Evolutionary conservation across 2,888 invertebrate species (phyloP).

Genomic region (Acronicta psi): DNA sequence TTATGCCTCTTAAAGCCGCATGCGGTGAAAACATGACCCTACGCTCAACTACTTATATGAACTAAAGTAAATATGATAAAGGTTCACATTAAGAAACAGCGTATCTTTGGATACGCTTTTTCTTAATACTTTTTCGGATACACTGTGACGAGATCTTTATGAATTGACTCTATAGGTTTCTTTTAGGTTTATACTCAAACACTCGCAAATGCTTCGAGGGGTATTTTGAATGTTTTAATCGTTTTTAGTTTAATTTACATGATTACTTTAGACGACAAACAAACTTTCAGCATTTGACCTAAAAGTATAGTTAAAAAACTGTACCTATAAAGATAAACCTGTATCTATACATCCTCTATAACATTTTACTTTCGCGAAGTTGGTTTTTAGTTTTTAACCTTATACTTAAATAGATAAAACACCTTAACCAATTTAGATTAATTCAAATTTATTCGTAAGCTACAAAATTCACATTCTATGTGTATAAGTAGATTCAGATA

Average conservation of each 20-base stretch:
- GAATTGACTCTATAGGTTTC: no score
- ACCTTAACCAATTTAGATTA: not conserved
- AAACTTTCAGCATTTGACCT: no score
- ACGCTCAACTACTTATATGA: conserved; percentile 16
- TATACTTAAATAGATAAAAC: not conserved
- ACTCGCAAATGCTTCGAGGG: no score
- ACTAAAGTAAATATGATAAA: conserved; percentile 24
- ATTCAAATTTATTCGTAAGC: not conserved
- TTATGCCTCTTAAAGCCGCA: conserved; percentile 50
- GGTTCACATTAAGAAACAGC: not conserved
- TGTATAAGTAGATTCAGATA: conserved; percentile 21
- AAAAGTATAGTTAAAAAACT: no score
- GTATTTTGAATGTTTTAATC: no score
- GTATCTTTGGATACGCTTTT: not conserved
- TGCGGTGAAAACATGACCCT: conserved; percentile 32
- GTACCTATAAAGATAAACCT: no score
- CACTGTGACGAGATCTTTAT: no score
- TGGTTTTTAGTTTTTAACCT: no score
- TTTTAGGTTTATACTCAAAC: no score
- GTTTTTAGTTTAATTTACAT: no score
- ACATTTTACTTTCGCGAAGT: not conserved
- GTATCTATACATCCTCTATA: not conserved
- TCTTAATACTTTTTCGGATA: not conserved
- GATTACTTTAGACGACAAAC: no score
- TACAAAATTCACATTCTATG: conserved; percentile 18